Base-by-base conservation (phyloP, 2,113 vertebrate species). In the Megaleporinus macrocephalus region DNA sequence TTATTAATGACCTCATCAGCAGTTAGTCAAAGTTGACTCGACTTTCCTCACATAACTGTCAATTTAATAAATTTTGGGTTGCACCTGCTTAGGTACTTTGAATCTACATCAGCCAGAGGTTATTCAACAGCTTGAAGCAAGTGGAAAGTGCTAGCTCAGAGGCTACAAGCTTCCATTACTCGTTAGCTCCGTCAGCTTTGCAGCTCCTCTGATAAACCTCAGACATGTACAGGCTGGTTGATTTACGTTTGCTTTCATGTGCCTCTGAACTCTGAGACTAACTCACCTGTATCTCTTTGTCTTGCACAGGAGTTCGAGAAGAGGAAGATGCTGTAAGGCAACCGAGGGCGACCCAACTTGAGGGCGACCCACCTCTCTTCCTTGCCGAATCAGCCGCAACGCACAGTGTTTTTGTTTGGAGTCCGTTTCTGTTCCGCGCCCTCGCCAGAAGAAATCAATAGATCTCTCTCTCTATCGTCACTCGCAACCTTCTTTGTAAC, bases 291-390 rank as follows among this genome's bases (percentile, higher is more conserved):
- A 65, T 30, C 62, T 70, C 70, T 47, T 9, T 29, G 18, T 83
- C 81, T 73, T 89, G 62, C 69, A 1, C 83, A 95, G 94, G 94
- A 95, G 88, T 95, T 95, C 82, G 94, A 95, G 91, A 94, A 95
- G 91, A 94, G 93, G 91, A 95, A 93, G 90, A 90, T 95, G 92
- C 87, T 95, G 91, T 95, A 91, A 92, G 83, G 55, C 74, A 76
- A 65, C 74, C 78, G 33, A 41, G 62, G 84, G 9, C 30, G 51
- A 18, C 26, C 24, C 27, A 24, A 4, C 18, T 6, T 15, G 6
- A 68, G 65, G 65, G 14, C 16, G 10, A 20, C 6, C 70, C 5
- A 3, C 59, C 36, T 51, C 24, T 24, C 26, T 15, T 44, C 3
- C 18, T 36, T 24, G 27, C 57, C 26, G 27, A 61, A 20, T 61